Conservation (phyloP, 1,140 invertebrate species). For the Dendroctonus ponderosae region DNA sequence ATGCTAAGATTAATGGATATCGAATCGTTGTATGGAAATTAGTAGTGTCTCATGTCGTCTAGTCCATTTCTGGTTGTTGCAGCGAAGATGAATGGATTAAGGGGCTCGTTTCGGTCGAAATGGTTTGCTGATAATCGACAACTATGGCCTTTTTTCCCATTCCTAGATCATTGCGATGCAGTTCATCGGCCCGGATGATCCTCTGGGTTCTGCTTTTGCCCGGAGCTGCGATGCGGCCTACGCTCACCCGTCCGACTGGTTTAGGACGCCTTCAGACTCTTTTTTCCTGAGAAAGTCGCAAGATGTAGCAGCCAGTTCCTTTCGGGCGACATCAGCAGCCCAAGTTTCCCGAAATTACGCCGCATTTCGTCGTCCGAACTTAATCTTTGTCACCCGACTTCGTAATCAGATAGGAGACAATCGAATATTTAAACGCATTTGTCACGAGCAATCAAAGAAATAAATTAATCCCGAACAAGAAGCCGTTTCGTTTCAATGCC, state of each 20-base stretch:
- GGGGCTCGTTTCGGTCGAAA: not conserved
- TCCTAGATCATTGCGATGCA: slow-evolving; percentile 10
- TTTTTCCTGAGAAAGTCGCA: slow-evolving; percentile 23
- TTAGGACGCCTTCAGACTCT: slow-evolving; percentile 32
- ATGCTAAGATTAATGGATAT: slow-evolving; percentile 24
- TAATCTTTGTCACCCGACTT: not conserved
- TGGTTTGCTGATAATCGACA: not conserved
- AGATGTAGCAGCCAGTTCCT: slow-evolving; percentile 25
- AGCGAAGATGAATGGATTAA: not conserved
- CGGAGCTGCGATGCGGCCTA: slow-evolving; percentile 20
- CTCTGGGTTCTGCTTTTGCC: slow-evolving; percentile 22
- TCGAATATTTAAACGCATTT: slow-evolving; percentile 17
- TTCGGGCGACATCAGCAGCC: no score
- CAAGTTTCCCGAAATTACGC: no score
- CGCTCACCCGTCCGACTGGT: slow-evolving; percentile 34
- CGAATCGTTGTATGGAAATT: slow-evolving; percentile 20
- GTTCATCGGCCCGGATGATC: slow-evolving; percentile 31
- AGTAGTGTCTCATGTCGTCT: not conserved
- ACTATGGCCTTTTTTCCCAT: slow-evolving; percentile 3
- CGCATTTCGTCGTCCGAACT: not conserved
- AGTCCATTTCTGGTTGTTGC: not conserved
- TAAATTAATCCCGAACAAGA: slow-evolving; percentile 27
- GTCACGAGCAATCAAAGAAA: slow-evolving; percentile 25
- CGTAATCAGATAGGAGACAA: slow-evolving; percentile 1
- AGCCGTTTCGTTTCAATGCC: slow-evolving; percentile 29